Evolutionary conservation across 2,797 vertebrate genomes (phyloP).

Genomic region (Sebastes kiyomatsui): DNA sequence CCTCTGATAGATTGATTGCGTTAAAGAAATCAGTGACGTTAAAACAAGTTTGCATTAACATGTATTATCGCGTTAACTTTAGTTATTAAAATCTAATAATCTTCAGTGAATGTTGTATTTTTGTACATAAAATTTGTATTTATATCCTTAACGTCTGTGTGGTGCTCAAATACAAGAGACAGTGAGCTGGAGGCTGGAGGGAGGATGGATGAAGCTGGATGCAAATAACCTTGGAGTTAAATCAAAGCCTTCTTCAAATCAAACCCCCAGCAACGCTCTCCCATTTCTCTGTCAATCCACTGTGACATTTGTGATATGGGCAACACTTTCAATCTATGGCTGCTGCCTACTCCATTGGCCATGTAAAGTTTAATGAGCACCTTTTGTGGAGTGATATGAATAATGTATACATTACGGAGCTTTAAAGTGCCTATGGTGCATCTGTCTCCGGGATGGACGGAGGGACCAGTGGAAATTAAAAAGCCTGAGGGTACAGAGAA

Average conservation of each 20-base stretch:
- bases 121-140: background rate
- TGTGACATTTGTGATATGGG: conserved; percentile 80
- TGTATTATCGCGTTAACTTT: too few relatives aligned
- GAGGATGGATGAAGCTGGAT: conserved; percentile 37
- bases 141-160: background rate
- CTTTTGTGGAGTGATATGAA: conserved; percentile 86
- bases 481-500: conserved; percentile 65
- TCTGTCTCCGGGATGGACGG: conserved; percentile 79
- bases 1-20: too few relatives aligned
- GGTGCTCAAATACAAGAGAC: conserved; percentile 19
- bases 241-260: conserved; percentile 78
- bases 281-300: conserved; percentile 71
- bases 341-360: conserved; percentile 76
- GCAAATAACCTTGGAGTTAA: conserved; percentile 71
- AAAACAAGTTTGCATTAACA: too few relatives aligned
- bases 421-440: conserved; percentile 80
- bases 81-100: background rate
- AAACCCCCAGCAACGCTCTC: conserved; percentile 64
- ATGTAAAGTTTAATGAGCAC: conserved; percentile 86
- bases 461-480: conserved; percentile 79
- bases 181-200: background rate
- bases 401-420: conserved; percentile 85
- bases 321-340: conserved; percentile 80
- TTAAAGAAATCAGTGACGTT: too few relatives aligned
- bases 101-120: background rate